phyloP scores from a whole-genome alignment of 2,113 vertebrate genomes.

The Gallinago paraguaiae region DNA sequence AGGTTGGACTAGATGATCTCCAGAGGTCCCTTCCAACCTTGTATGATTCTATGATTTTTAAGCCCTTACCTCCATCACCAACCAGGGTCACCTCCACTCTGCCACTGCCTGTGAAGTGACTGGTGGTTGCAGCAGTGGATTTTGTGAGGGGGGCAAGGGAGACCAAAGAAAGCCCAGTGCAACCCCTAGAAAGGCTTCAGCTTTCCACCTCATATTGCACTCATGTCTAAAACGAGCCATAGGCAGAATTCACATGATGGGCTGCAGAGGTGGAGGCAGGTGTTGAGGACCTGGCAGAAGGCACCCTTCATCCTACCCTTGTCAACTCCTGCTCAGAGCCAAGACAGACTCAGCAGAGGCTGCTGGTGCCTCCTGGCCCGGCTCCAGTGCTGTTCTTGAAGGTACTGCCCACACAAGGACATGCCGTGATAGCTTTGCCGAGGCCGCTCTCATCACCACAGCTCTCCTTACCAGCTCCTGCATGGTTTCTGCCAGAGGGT shows the following conservation, averaged over 20 bases:
- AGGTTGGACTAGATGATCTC: too few relatives aligned
- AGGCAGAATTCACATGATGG: neutral
- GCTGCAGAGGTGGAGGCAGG: neutral
- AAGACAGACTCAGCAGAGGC: neutral
- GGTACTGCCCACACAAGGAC: neutral
- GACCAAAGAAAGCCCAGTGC: neutral
- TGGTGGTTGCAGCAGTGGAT: neutral
- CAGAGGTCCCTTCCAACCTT: too few relatives aligned
- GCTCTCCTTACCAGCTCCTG: neutral
- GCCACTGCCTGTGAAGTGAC: neutral
- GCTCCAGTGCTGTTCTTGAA: neutral
- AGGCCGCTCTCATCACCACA: neutral
- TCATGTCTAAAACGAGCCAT: rapidly evolving
- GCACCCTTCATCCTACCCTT: neutral
- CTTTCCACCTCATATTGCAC: rapidly evolving
- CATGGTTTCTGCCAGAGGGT: neutral
- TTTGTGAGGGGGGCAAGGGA: neutral
- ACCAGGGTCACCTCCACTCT: neutral
- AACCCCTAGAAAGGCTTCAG: neutral
- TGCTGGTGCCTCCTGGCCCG: neutral
- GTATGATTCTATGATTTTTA: too few relatives aligned
- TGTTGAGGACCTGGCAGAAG: neutral
- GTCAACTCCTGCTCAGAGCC: neutral
- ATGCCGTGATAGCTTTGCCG: neutral
- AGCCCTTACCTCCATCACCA: neutral